Base-by-base conservation (phyloP, 1,140 invertebrate species). In the Bombus superbus region DNA sequence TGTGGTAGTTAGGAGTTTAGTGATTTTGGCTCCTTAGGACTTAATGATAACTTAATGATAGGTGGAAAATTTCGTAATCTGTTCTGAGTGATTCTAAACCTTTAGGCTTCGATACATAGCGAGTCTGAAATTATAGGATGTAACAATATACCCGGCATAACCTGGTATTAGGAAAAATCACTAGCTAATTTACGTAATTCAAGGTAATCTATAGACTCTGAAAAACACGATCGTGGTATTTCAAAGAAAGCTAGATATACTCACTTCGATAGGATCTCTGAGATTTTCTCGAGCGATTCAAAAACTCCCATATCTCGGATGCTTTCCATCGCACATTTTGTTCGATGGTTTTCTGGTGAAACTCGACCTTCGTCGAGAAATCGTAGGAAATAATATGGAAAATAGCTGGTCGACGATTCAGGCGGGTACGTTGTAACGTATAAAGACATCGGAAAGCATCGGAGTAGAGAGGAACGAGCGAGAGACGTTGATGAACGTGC, bases 401-500 rank as follows among this genome's bases (percentile, higher is more conserved):
- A 76, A 53, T 79, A 78, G 57, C 66, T 73, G 42, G 66, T 73
- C 78, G 28, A 35, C 44, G 77, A 42, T 40, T 38, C 22, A 77
- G 66, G 71, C 62, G 59, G 77, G 68, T 71, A 86, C 75, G 75
- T 81, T 78, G 69, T 75, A 47, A 40, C 44, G 79, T 47, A 81
- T 81, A 86, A 81, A 83, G 66, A 18, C 13, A 64, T 59, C 72
- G 81, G 64, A 40, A 89, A 86, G 74, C 66, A 75, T 83, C 78
- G n/a, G 22, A 40, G 68, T 44, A 44, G 53, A 69, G 74, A 78
- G 68, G 35, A 2, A 40, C 53, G 59, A 62, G 78, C 73, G 42
- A 42, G 57, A 57, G 84, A 89, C 89, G 89, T 90, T 90, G 88
- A 90, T 89, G 89, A 89, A 90, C 89, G 88, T 75, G 88, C 85